Evolutionary conservation across 2,113 vertebrate genomes (phyloP), one percentile per base, ranked within the genome.

Genomic region (Corydoras maculifer): DNA sequence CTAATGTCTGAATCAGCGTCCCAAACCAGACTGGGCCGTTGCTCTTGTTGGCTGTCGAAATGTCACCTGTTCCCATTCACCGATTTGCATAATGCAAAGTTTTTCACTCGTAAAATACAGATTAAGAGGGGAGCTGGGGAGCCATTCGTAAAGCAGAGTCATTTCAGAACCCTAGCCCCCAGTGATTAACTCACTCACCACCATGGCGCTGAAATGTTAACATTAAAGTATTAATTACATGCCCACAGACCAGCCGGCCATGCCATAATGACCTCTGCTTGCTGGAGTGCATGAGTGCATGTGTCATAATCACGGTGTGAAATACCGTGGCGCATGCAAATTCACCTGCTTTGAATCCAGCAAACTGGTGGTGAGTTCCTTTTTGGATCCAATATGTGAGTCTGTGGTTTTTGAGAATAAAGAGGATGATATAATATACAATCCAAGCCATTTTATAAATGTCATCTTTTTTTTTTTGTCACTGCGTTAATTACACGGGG

Each of bases 51-150:
- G 90, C 90, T 91, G 92, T 92, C 96, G 94, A 98, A 99, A 99
- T 99, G 97, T 99, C 97, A 99, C 95, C 96, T 98, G 97, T 98
- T 98, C 95, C 95, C 94, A 93, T 92, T 94, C 94, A 98, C 86
- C 95, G 97, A 98, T 98, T 98, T 98, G 96, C 96, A 98, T 99
- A 99, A 99, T 99, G 94, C 95, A 96, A 99, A 99, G 92, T 93
- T 95, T 94, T 94, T 99, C 94, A 99, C 92, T 98, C 94, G 96
- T 96, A 98, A 97, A 97, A 94, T 97, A 95, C 96, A 95, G 95
- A 98, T 99, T 98, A 99, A 95, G 93, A 92, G 84, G 89, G 91
- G 91, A 94, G 93, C 91, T 86, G 90, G 87, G 88, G 92, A 94
- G 92, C 92, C 94, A 96, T 95, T 97, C 94, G 87, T 86, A 90